A percentile compares a stretch with the other conserved stretches of the same genome.
Conservation (phyloP, 35 echinoderm and acorn worm genomes). For the Hemicentrotus pulcherrimus region DNA sequence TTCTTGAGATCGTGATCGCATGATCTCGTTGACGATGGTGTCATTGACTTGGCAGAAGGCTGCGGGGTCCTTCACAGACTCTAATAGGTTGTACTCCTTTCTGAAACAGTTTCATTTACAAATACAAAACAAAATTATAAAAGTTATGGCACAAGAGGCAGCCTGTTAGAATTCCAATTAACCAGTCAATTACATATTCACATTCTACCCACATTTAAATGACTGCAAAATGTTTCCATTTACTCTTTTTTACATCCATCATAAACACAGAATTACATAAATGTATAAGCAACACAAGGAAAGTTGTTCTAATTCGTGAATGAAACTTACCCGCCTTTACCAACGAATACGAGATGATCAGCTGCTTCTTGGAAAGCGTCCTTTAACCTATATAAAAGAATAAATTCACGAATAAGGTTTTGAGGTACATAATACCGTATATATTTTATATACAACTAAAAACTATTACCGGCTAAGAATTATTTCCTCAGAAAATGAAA, state of each 20-base stretch:
- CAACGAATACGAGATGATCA: not conserved
- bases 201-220: too few species aligned
- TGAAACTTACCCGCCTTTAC: slow-evolving; percentile 3
- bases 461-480: not conserved
- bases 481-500: not conserved
- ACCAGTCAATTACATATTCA: too few species aligned
- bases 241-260: too few species aligned
- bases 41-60: slow-evolving; percentile 18
- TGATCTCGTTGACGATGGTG: not conserved
- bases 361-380: not conserved
- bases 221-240: too few species aligned
- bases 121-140: too few species aligned
- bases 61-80: not conserved
- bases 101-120: not conserved
- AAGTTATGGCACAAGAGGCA: too few species aligned
- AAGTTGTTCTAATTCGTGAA: too few species aligned
- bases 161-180: too few species aligned
- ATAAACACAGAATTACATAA: too few species aligned
- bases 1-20: not conserved
- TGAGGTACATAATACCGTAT: not conserved
- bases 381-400: not conserved
- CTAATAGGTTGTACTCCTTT: not conserved
- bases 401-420: not conserved
- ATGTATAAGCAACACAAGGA: not conserved
- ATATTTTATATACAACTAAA: not conserved